Evolutionary conservation across 2,888 invertebrate genomes (phyloP), one percentile per base, ranked within the genome.

Genomic region (Quadroppia sp.): DNA sequence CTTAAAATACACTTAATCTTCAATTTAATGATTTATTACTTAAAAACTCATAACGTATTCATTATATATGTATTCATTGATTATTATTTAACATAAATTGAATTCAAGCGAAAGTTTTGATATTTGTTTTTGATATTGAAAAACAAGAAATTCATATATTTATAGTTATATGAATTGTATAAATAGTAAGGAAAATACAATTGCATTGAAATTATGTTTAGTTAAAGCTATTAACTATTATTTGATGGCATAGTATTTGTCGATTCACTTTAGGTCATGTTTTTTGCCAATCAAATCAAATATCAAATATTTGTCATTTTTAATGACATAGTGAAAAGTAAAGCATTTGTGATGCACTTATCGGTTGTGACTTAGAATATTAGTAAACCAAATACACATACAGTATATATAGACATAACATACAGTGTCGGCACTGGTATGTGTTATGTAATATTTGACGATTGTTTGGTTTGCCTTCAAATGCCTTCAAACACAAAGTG

Each of bases 391-490:
- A 64, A 64, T 64, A 64, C 36, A 64, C n/a, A 64, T 36, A 64
- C 36, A 64, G 56, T 25, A 56, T 30, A 56, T 56, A 28, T 56
- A 56, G 56, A 28, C 50, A 50, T n/a, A 50, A 17, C 36, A 64
- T 64, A 56, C 56, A 56, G 23, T 25, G 6, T 25, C 36, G 11
- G 36, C 11, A 36, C 36, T 7, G 36, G 4, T 36, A 36, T 64
- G n/a, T 64, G 64, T 64, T 64, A 64, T 64, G 64, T 64, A 64
- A 64, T 64, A 64, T 64, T 59, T 64, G 64, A 64, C 36, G 64
- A 36, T 64, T 64, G 64, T 59, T 64, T 64, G 64, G 36, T 64
- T 11, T 64, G 36, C 36, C 32, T 64, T 32, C n/a, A n/a, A n/a
- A n/a, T 64, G 64, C 36, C 32, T 20, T 36, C 23, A 56, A 4